Conservation (phyloP, 2,888 invertebrate species). For the Caenorhabditis macrosperma region DNA sequence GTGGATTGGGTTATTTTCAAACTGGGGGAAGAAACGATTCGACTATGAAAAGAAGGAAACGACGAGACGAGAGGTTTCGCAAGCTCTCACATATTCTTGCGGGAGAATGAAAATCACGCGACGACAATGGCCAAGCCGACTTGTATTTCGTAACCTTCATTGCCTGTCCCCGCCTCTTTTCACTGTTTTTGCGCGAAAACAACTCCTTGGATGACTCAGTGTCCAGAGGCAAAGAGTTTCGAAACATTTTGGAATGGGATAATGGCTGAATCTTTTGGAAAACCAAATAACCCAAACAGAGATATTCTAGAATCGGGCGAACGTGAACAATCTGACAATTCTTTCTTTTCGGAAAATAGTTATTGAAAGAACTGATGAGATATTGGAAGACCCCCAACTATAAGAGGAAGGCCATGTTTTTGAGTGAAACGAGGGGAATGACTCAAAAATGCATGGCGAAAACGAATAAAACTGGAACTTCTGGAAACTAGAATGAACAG, state of each 20-base stretch:
- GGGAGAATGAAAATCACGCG: conserved; percentile 32
- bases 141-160: conserved; percentile 49
- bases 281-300: too few species aligned
- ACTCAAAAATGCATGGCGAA: too few species aligned
- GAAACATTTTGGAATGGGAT: background rate
- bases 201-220: conserved; percentile 33
- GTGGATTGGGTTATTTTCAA: background rate
- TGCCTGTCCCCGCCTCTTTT: conserved; percentile 7
- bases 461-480: too few species aligned
- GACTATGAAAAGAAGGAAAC: background rate
- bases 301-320: too few species aligned
- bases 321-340: too few species aligned
- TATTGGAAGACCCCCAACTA: too few species aligned
- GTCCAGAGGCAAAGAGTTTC: background rate
- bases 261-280: too few species aligned
- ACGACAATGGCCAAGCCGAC: conserved; percentile 19
- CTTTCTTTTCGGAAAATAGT: too few species aligned
- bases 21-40: background rate
- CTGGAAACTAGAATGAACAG: too few species aligned
- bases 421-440: too few species aligned
- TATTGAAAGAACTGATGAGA: too few species aligned
- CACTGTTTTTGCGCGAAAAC: conserved; percentile 34
- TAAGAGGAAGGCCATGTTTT: too few species aligned
- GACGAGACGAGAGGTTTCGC: background rate
- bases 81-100: conserved; percentile 4